Evolutionary conservation across 2,797 vertebrate species (phyloP).

Genomic region (Malacoctenus gilli): DNA sequence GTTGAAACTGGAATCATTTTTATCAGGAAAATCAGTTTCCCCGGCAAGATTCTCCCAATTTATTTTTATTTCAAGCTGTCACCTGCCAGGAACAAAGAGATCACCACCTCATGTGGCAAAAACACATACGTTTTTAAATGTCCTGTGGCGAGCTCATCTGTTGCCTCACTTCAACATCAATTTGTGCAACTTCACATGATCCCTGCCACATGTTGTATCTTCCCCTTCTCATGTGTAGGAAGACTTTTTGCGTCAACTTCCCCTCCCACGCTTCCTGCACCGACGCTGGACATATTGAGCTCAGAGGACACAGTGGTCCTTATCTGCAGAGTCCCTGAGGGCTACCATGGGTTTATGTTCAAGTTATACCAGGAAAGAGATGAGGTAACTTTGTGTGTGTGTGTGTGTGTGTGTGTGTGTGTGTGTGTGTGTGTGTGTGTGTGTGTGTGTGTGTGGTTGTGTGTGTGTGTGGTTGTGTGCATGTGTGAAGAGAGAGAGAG

Average conservation of each 20-base stretch:
- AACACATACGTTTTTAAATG: neutral
- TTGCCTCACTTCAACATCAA: slow-evolving; percentile 8
- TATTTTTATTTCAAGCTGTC: no score
- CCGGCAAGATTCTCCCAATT: no score
- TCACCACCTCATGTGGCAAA: slow-evolving; percentile 11
- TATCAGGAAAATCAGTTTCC: no score
- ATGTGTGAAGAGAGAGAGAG: no score
- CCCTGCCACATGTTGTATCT: neutral
- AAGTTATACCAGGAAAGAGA: slow-evolving; percentile 37
- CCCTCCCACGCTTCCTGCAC: slow-evolving; percentile 24
- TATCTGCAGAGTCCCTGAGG: slow-evolving; percentile 56
- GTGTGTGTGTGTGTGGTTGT: neutral
- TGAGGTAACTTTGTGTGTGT: slow-evolving; percentile 31
- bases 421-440: neutral
- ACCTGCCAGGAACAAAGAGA: no score
- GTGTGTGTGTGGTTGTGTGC: neutral
- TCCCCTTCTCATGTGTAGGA: slow-evolving; percentile 41
- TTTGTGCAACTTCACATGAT: slow-evolving; percentile 11
- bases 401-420: neutral
- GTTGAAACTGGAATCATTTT: no score
- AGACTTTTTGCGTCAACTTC: slow-evolving; percentile 40
- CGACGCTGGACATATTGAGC: slow-evolving; percentile 43
- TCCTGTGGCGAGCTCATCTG: neutral
- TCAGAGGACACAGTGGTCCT: slow-evolving; percentile 40
- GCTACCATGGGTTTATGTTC: slow-evolving; percentile 58